These are phyloP conservation scores for Meliscaeva auricollis DNA, from an alignment of 2,888 invertebrate species.

Conservation along the genomic window DNA sequence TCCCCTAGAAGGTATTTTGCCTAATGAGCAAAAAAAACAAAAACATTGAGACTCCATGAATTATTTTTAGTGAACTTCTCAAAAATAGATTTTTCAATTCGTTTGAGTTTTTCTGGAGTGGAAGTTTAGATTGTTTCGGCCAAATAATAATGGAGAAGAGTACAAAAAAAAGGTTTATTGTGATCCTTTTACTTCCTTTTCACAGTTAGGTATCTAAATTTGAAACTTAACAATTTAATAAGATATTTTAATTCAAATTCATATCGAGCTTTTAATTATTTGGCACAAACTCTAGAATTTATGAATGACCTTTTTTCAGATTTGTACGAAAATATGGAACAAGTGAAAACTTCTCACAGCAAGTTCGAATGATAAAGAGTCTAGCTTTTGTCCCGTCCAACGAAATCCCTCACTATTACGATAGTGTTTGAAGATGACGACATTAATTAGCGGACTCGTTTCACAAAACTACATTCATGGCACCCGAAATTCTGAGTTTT, in stretches of 20 bases:
- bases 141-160: not conserved
- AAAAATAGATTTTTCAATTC: conserved; percentile 2
- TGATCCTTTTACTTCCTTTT: too few species aligned
- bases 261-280: not conserved
- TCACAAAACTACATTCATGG: not conserved
- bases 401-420: not conserved
- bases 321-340: not conserved
- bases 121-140: not conserved
- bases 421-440: not conserved
- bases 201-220: too few species aligned
- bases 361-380: conserved; percentile 2
- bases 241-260: not conserved
- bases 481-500: not conserved
- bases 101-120: not conserved
- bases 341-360: not conserved
- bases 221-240: too few species aligned
- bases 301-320: not conserved
- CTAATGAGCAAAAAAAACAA: conserved; percentile 12
- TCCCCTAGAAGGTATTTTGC: not conserved
- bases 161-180: not conserved
- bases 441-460: not conserved
- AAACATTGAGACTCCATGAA: not conserved
- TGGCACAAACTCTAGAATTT: not conserved
- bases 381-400: not conserved
- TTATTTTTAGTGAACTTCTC: not conserved